Base-by-base conservation (phyloP, 1,140 invertebrate species). In the Bombus vancouverensis region DNA sequence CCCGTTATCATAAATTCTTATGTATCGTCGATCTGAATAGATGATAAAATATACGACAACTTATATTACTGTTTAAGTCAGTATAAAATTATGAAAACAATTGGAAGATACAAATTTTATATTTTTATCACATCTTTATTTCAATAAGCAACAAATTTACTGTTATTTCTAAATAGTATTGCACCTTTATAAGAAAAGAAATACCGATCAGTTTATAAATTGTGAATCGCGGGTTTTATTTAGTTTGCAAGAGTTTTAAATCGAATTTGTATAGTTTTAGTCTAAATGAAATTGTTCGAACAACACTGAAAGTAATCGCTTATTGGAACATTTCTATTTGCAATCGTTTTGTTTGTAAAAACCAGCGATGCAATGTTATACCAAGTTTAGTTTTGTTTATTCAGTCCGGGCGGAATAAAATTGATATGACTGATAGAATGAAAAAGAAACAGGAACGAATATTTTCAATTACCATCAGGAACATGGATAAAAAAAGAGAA, bases 271-370 rank as follows among this genome's bases (percentile, higher is more conserved):
- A 37, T 53, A 47, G 5, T 53, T 57, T 75, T 37, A 57, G 32
- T 75, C 22, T 8, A 53, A 62, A 62, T 62, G 25, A 62, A 77
- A 78, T 78, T 25, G 74, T 53, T 76, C 53, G 34, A 59, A 39
- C 25, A 57, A 75, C 47, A 13, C 8, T 8, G 25, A 57, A 57
- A 25, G 25, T 76, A 76, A 76, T 76, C 53, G 74, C 32, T 73
- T 73, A 73, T 53, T 47, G 12, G 22, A 53, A 34, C 18, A 32
- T 18, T 65, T 65, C 37, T 42, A 65, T 65, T 37, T 13, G 25
- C 25, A 59, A 39, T 39, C 15, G 25, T 37, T 76, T n/a, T 28
- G 74, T 76, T 59, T 22, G 74, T 15, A 32, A n/a, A 66, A 59
- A 28, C 47, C 25, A 59, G 25, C 25, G 47, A 34, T 34, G 12